phyloP scores from a whole-genome alignment of 2,888 invertebrate genomes.

The Stenodera caucasica region DNA sequence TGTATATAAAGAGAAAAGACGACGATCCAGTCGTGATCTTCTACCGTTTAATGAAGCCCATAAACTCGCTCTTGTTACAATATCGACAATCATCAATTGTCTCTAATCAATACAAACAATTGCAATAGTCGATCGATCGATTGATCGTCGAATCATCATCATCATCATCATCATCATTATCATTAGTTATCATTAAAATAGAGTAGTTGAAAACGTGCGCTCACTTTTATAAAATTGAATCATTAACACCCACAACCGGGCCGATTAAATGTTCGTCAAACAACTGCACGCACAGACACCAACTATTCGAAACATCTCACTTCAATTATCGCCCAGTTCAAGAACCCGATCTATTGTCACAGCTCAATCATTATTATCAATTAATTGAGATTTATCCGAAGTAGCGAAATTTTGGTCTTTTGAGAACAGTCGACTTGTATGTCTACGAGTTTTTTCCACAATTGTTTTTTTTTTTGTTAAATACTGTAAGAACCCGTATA shows the following conservation, averaged over 20 bases:
- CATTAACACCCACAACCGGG: slow-evolving; percentile 37
- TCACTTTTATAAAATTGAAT: slow-evolving; percentile 38
- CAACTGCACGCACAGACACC: slow-evolving; percentile 32
- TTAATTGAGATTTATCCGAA: too few species aligned
- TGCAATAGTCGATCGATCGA: too few species aligned
- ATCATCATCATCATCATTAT: too few species aligned
- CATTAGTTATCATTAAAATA: too few species aligned
- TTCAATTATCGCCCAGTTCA: slow-evolving; percentile 23
- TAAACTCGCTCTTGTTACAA: slow-evolving; percentile 38
- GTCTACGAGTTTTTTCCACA: too few species aligned
- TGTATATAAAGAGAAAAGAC: too few species aligned
- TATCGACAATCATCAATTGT: slow-evolving; percentile 2
- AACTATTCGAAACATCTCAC: neutral
- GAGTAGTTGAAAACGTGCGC: neutral
- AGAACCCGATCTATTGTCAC: slow-evolving; percentile 17
- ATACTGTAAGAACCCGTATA: slow-evolving; percentile 37
- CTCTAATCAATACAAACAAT: slow-evolving; percentile 4
- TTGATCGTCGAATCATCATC: too few species aligned
- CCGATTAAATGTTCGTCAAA: slow-evolving; percentile 20
- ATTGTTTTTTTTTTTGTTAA: slow-evolving; percentile 22
- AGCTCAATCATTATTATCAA: slow-evolving; percentile 2
- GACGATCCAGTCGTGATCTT: slow-evolving; percentile 44
- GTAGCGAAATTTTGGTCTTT: too few species aligned
- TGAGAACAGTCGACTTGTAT: slow-evolving; percentile 40
- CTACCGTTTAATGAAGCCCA: slow-evolving; percentile 44